Base-by-base conservation (phyloP, 2,113 vertebrate genomes). In the Bambusicola thoracicus region DNA sequence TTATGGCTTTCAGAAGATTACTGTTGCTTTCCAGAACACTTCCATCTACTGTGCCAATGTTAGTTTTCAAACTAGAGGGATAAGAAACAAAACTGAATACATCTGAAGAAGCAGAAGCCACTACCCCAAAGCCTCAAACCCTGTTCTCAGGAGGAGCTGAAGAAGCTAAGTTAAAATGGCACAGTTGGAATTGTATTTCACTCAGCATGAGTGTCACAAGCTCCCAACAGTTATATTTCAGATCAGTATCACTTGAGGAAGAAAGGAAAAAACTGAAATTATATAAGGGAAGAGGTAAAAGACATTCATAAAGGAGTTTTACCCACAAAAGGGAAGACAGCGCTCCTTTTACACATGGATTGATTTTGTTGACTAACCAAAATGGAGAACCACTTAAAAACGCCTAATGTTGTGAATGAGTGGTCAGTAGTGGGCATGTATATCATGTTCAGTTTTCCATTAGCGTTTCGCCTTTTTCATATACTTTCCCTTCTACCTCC, bases 341-440 rank as follows among this genome's bases (percentile, higher is more conserved):
- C 36, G 22, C 16, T 74, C 30, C 29, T 78, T 77, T 94, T 74
- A 78, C 19, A 51, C 25, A 34, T 32, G 6, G 32, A 58, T 25
- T 56, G 11, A 20, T 65, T 84, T 86, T 89, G 75, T 68, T 81
- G 27, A 65, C 48, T 79, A 86, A 84, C 32, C 13, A 51, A 88
- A 88, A 81, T 24, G 41, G 27, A 85, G 10, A 90, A 90, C 10
- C 44, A 70, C 40, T 93, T 78, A 22, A 90, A 95, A 93, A 10
- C 41, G 19, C 74, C 90, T 34, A 34, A 44, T 83, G 34, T 67
- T 78, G 61, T 43, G 51, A 75, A 67, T 44, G 21, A 78, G 10
- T 68, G 68, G 56, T 72, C 77, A 94, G 30, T 72, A 87, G 43
- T 40, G 68, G 74, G 11, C 32, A 72, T 56, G 40, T 53, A 86